Evolutionary conservation across 2,888 invertebrate species (phyloP).

Genomic region (Endotricha flammealis): DNA sequence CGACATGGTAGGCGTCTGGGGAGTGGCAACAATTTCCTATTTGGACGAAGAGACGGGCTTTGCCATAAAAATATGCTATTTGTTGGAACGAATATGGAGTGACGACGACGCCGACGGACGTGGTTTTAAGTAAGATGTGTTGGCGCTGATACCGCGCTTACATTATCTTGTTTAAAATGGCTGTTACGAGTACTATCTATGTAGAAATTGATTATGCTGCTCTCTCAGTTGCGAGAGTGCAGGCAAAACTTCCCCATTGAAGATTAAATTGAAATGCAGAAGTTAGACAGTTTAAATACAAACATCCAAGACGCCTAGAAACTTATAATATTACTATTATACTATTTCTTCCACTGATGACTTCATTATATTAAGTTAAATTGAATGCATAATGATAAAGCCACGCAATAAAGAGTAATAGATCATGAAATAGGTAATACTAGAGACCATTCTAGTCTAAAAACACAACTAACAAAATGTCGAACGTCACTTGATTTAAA

Average conservation of each 20-base stretch:
- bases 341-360: too few species aligned
- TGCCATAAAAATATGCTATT: slow-evolving; percentile 52
- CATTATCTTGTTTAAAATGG: slow-evolving; percentile 12
- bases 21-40: slow-evolving; percentile 64
- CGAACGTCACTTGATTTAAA: too few species aligned
- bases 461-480: too few species aligned
- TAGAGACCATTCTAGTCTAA: too few species aligned
- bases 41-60: slow-evolving; percentile 45
- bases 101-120: too few species aligned
- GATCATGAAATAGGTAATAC: too few species aligned
- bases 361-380: too few species aligned
- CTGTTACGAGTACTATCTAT: slow-evolving; percentile 6
- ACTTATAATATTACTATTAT: too few species aligned
- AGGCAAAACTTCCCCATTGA: slow-evolving; percentile 7
- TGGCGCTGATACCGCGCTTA: slow-evolving; percentile 18
- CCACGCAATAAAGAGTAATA: too few species aligned
- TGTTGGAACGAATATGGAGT: slow-evolving; percentile 43
- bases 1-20: slow-evolving; percentile 55
- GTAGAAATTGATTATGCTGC: slow-evolving; percentile 9
- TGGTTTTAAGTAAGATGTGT: slow-evolving; percentile 22
- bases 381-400: too few species aligned
- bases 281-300: slow-evolving; percentile 17
- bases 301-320: slow-evolving; percentile 17
- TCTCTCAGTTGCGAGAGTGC: slow-evolving; percentile 7
- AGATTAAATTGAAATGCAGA: slow-evolving; percentile 8